phyloP scores from a whole-genome alignment of 2,888 invertebrate genomes.

The Hypomecis atomaria region DNA sequence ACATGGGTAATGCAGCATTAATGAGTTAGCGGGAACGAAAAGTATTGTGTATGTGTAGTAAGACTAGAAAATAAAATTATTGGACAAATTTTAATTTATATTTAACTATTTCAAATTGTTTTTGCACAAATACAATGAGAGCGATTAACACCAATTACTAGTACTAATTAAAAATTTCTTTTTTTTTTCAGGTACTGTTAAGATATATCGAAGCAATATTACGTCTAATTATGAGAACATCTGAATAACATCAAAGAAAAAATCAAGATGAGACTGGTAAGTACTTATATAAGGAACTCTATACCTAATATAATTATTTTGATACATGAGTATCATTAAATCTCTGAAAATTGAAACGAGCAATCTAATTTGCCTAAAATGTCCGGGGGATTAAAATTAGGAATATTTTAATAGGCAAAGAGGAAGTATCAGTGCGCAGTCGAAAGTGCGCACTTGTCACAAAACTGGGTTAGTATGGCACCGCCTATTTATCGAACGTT shows the following conservation, averaged over 20 bases:
- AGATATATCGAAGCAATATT: slow-evolving; percentile 48
- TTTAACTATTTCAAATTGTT: too few relatives aligned
- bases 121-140: too few relatives aligned
- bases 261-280: slow-evolving; percentile 79
- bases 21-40: neutral
- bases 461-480: slow-evolving; percentile 82
- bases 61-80: too few relatives aligned
- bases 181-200: slow-evolving; percentile 67
- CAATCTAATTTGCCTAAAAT: slow-evolving; percentile 28
- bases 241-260: slow-evolving; percentile 46
- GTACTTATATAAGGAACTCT: slow-evolving; percentile 40
- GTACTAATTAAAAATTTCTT: slow-evolving; percentile 40
- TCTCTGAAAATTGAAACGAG: neutral
- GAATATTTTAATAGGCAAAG: slow-evolving; percentile 72
- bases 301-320: neutral
- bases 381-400: slow-evolving; percentile 50
- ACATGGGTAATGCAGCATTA: too few relatives aligned
- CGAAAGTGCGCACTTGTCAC: slow-evolving; percentile 80
- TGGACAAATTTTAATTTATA: too few relatives aligned
- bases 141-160: too few relatives aligned
- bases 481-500: slow-evolving; percentile 83
- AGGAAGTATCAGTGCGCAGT: slow-evolving; percentile 79
- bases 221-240: slow-evolving; percentile 55
- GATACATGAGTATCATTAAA: neutral
- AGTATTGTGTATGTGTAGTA: neutral